A percentile compares a stretch with the other conserved stretches of the same genome.
These are phyloP conservation scores for Lasioglossum morio DNA, from an alignment of 2,888 invertebrate genomes.

Conservation along the genomic window DNA sequence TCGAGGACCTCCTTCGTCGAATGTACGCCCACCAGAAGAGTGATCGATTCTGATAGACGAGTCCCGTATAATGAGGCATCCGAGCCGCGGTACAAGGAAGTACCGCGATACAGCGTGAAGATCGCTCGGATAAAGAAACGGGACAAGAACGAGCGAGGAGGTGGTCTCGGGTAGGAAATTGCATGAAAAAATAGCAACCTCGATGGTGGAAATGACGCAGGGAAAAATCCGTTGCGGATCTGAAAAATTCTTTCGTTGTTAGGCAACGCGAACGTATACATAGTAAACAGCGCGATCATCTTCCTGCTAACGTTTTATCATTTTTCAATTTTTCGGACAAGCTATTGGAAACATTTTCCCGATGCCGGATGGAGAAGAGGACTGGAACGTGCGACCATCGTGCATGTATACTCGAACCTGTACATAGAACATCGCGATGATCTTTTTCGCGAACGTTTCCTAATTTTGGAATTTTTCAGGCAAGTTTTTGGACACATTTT, in stretches of 20 bases:
- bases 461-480: too few relatives aligned
- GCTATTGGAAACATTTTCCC: too few relatives aligned
- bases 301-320: neutral
- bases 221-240: neutral
- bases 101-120: slow-evolving; percentile 24
- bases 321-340: too few relatives aligned
- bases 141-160: neutral
- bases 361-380: slow-evolving; percentile 32
- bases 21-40: slow-evolving; percentile 78
- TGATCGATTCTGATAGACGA: slow-evolving; percentile 81
- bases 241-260: neutral
- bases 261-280: neutral
- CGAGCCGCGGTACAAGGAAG: slow-evolving; percentile 29
- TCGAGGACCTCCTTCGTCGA: slow-evolving; percentile 73
- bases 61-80: slow-evolving; percentile 75
- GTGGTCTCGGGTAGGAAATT: slow-evolving; percentile 9
- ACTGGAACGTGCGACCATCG: too few relatives aligned
- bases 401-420: too few relatives aligned
- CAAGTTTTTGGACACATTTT: too few relatives aligned
- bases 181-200: slow-evolving; percentile 15
- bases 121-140: slow-evolving; percentile 21
- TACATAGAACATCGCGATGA: neutral
- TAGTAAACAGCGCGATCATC: neutral
- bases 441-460: too few relatives aligned
- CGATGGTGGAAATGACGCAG: neutral